Percentiles rank a stretch among this genome's conserved stretches.
These are phyloP conservation scores for Alligator sinensis DNA, from an alignment of 2,113 vertebrate species.

Conservation along the genomic window DNA sequence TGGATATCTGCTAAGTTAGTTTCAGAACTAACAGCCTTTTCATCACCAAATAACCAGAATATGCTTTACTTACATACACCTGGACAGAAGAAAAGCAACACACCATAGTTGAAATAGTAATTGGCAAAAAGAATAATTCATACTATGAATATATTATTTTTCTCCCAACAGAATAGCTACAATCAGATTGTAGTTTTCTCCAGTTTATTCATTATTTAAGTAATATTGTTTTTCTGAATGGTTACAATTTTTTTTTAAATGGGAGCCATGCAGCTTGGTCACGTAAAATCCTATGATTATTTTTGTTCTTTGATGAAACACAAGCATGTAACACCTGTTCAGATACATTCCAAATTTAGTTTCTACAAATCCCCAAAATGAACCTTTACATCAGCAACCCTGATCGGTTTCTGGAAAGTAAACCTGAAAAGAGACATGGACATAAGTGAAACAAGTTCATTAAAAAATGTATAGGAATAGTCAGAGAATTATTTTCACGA, in stretches of 20 bases:
- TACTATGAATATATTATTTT: neutral
- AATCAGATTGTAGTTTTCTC: neutral
- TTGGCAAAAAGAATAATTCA: neutral
- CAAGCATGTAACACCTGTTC: neutral
- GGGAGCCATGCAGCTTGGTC: too few species aligned
- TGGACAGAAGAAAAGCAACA: neutral
- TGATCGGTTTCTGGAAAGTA: neutral
- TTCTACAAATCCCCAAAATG: neutral
- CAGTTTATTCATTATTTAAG: neutral
- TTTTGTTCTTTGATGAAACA: too few species aligned
- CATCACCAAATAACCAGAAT: slow-evolving; percentile 40
- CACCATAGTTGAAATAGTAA: neutral
- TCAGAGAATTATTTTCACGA: neutral
- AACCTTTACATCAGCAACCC: neutral
- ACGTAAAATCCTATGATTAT: too few species aligned
- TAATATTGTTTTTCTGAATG: neutral
- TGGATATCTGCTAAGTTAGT: slow-evolving; percentile 51
- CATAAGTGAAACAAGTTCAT: neutral
- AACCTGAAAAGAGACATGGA: neutral
- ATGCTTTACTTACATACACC: neutral
- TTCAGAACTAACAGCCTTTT: slow-evolving; percentile 64
- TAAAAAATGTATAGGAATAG: neutral
- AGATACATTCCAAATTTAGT: neutral
- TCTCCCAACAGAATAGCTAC: neutral
- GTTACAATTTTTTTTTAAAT: neutral